Evolutionary conservation across 2,888 invertebrate genomes (phyloP).

Genomic region (Alviniconcha strummeri): DNA sequence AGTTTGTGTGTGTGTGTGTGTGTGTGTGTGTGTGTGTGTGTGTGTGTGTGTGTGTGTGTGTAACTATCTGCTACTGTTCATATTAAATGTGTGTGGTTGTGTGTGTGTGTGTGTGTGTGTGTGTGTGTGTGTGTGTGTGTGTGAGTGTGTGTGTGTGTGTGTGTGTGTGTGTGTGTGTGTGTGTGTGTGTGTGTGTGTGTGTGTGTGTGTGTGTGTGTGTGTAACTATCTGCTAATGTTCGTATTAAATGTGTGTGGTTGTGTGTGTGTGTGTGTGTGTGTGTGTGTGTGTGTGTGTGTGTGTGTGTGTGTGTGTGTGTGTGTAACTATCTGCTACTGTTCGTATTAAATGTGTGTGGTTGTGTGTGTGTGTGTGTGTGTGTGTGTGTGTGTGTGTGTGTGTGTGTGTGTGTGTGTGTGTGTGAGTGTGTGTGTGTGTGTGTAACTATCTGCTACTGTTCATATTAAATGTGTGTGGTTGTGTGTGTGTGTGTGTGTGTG

Average conservation of each 20-base stretch:
- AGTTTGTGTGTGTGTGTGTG: conserved; percentile 6
- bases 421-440: conserved; percentile 1
- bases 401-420: conserved; percentile 12
- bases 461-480: too few species aligned
- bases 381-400: conserved; percentile 10
- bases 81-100: background rate
- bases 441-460: too few species aligned
- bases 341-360: background rate
- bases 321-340: background rate
- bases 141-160: conserved; percentile 10
- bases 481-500: background rate
- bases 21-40: conserved; percentile 11
- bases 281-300: background rate
- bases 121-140: conserved; percentile 10
- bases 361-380: conserved; percentile 19
- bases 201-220: background rate
- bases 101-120: conserved; percentile 19
- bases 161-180: background rate
- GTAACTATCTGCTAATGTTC: too few species aligned
- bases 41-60: background rate
- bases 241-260: too few species aligned
- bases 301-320: background rate
- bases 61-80: background rate
- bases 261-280: background rate
- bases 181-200: too few species aligned